Percentiles rank a stretch among this genome's conserved stretches.
Evolutionary conservation across 2,113 vertebrate species (phyloP).

Genomic region (Cryptotis parvus): DNA sequence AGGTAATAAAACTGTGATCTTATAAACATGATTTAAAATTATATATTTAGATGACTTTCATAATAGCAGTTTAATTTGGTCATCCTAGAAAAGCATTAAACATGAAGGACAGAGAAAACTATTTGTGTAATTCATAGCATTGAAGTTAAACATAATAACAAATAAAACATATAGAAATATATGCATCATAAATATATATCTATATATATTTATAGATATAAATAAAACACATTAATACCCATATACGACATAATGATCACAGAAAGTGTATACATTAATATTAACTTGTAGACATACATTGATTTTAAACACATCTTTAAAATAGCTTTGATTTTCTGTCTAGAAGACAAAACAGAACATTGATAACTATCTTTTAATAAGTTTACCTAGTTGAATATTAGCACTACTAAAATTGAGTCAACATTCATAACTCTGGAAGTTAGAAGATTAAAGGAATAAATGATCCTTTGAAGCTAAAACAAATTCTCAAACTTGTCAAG

Average conservation of each 20-base stretch:
- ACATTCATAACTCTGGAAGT: constrained; percentile 75
- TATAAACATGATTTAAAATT: constrained; percentile 37
- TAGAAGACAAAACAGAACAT: constrained; percentile 86
- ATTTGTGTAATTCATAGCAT: constrained; percentile 27
- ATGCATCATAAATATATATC: constrained; percentile 18
- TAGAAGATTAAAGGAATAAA: constrained; percentile 80
- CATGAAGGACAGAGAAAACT: background rate
- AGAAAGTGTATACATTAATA: constrained; percentile 78
- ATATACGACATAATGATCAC: constrained; percentile 66
- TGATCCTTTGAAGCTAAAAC: constrained; percentile 72
- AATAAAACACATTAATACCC: background rate
- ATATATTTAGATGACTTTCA: constrained; percentile 56
- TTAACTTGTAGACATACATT: constrained; percentile 82
- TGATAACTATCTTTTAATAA: constrained; percentile 82
- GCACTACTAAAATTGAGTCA: constrained; percentile 77
- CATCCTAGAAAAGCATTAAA: constrained; percentile 21
- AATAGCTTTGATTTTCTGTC: constrained; percentile 89
- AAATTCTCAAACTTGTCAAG: constrained; percentile 78
- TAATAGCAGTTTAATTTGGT: constrained; percentile 43
- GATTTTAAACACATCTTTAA: constrained; percentile 87
- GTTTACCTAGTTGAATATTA: constrained; percentile 85
- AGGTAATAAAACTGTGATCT: constrained; percentile 54
- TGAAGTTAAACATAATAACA: constrained; percentile 51
- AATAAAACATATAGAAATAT: constrained; percentile 23
- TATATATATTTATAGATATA: background rate